Evolutionary conservation across 2,888 invertebrate species (phyloP).

Genomic region (Microctonus brassicae): DNA sequence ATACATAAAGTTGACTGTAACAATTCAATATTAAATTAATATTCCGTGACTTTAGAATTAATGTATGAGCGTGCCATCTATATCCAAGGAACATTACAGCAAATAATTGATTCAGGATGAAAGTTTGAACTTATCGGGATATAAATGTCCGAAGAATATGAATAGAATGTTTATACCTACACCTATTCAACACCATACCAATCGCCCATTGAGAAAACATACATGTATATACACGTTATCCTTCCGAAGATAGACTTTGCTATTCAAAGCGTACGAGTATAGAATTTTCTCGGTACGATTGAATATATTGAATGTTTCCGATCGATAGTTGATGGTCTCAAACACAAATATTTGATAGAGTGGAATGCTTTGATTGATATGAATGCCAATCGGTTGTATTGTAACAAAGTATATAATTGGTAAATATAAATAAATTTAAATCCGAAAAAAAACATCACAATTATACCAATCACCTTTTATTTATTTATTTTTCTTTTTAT

Average conservation of each 20-base stretch:
- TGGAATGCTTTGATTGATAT: neutral
- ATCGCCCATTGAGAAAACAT: neutral
- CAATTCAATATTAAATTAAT: neutral
- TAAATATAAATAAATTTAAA: neutral
- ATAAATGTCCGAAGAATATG: neutral
- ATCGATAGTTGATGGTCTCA: slow-evolving; percentile 59
- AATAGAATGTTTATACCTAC: neutral
- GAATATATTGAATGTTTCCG: slow-evolving; percentile 59
- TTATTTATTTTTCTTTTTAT: no score
- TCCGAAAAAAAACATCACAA: no score
- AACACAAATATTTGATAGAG: neutral
- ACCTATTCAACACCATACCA: neutral
- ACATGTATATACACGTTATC: neutral
- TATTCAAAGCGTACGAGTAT: slow-evolving; percentile 52
- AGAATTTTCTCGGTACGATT: slow-evolving; percentile 63
- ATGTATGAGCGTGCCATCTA: neutral
- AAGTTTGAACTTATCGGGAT: neutral
- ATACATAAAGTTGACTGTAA: neutral
- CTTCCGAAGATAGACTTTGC: slow-evolving; percentile 13
- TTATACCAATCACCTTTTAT: neutral
- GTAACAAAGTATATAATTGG: neutral
- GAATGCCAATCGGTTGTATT: neutral
- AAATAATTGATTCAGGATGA: neutral
- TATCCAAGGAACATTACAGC: neutral
- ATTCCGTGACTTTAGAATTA: neutral